Evolutionary conservation across 2,888 invertebrate species (phyloP).

Genomic region (Tholera decimalis): DNA sequence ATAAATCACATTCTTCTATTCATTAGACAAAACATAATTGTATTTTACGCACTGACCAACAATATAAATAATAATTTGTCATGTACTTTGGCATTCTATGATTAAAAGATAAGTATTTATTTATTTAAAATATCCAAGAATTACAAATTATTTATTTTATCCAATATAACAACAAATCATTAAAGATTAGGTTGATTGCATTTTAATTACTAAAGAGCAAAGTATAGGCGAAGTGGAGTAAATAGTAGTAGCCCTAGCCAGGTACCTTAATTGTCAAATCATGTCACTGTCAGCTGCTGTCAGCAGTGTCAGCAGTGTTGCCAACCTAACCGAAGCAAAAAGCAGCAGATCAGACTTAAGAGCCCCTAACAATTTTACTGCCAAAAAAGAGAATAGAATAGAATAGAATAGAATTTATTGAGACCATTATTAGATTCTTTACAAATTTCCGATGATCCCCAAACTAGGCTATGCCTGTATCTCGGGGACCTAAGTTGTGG

Average conservation of each 20-base stretch:
- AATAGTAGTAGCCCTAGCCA: background rate
- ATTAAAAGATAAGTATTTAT: background rate
- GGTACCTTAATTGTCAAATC: background rate
- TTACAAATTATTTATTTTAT: background rate
- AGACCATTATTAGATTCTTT: too few relatives aligned
- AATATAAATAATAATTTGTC: background rate
- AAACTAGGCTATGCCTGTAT: too few relatives aligned
- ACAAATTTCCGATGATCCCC: too few relatives aligned
- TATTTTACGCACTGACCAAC: background rate
- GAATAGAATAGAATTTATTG: too few relatives aligned
- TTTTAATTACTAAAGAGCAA: slow-evolving; percentile 17
- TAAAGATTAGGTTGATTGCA: background rate
- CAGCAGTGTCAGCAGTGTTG: slow-evolving; percentile 1
- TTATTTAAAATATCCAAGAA: background rate
- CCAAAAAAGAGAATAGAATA: too few relatives aligned
- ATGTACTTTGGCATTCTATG: background rate
- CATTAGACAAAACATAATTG: background rate
- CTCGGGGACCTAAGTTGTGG: too few relatives aligned
- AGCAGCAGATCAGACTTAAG: too few relatives aligned
- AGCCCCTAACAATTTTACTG: too few relatives aligned
- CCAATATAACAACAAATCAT: background rate
- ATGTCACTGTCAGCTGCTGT: too few relatives aligned
- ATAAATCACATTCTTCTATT: slow-evolving; percentile 11
- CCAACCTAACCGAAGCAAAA: too few relatives aligned
- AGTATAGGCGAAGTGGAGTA: background rate